Evolutionary conservation across 2,888 invertebrate genomes (phyloP), one percentile per base, ranked within the genome.

Genomic region (Criorhina ranunculi): DNA sequence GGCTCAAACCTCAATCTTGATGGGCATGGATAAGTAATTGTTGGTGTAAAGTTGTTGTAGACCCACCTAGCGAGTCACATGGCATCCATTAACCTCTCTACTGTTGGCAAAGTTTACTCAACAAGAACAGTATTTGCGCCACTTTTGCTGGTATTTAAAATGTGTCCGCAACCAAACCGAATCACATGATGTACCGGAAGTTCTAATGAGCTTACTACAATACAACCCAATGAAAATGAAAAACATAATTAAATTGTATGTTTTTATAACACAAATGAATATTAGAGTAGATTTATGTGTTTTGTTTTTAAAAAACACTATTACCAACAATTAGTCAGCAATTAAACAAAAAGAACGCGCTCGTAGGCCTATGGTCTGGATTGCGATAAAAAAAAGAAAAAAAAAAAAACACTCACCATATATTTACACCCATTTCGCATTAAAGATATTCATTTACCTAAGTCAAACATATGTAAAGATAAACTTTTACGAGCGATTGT

Each of bases 401-500:
- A 19, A 57, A 9, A 37, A n/a, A 19, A 31, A 46, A 35, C 59
- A n/a, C n/a, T 4, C 24, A 24, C 42, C 11, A 42, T 42, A 12
- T 60, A 62, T 62, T 59, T 73, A 73, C 53, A 62, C 53, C 49
- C 42, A 24, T 62, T 73, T 73, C 35, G 62, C 73, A 73, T 62
- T 64, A 64, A 55, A 44, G 42, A 42, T 73, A 57, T 24, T 57
- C 44, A 55, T 57, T 69, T 69, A 73, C 42, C 51, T 24, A 8
- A 42, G 42, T 44, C 55, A 73, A 73, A 73, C 55, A 73, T 73
- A 64, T 35, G 62, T 62, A 29, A 42, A 73, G 73, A 73, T 73
- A 73, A 73, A 64, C 53, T 35, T 49, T 73, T 19, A 73, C 60
- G 73, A 73, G 51, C 19, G 33, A 62, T 53, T 44, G 73, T 53